Percentiles rank a stretch among this genome's conserved stretches.
Conservation (phyloP, 2,888 invertebrate species). For the Marasmarcha lunaedactyla region DNA sequence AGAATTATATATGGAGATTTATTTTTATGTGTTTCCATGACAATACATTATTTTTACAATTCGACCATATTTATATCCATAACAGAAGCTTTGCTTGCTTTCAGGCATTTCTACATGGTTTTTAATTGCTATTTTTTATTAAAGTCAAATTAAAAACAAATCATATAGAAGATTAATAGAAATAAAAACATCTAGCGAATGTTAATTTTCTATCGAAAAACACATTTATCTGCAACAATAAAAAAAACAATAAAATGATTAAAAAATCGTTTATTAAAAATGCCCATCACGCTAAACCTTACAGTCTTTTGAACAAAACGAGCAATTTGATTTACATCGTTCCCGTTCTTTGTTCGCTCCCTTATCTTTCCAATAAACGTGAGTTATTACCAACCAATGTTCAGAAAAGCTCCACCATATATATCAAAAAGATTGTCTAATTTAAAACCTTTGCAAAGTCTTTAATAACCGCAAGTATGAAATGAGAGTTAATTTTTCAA, state of each 20-base stretch:
- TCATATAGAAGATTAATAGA: too few relatives aligned
- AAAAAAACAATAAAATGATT: not conserved
- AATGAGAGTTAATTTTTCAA: not conserved
- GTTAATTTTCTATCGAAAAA: too few relatives aligned
- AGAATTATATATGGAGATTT: too few relatives aligned
- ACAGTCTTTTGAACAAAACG: conserved; percentile 29
- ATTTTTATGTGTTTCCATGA: too few relatives aligned
- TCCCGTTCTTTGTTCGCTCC: conserved; percentile 44
- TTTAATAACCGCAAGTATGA: not conserved
- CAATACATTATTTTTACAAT: too few relatives aligned
- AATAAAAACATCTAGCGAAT: too few relatives aligned
- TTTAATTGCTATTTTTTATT: too few relatives aligned
- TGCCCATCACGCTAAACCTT: conserved; percentile 8
- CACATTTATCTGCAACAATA: too few relatives aligned
- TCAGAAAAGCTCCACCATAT: conserved; percentile 36
- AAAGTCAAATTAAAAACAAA: too few relatives aligned
- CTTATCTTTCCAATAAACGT: conserved; percentile 62
- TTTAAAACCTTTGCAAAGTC: conserved; percentile 44
- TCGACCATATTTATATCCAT: too few relatives aligned
- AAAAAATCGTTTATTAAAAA: conserved; percentile 5
- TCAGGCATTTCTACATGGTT: too few relatives aligned
- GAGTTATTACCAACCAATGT: conserved; percentile 51
- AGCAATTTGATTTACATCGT: conserved; percentile 42
- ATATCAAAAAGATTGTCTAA: conserved; percentile 61
- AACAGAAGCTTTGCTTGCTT: too few relatives aligned